Evolutionary conservation across 1,140 invertebrate species (phyloP).

Genomic region (Micrasema longulum): DNA sequence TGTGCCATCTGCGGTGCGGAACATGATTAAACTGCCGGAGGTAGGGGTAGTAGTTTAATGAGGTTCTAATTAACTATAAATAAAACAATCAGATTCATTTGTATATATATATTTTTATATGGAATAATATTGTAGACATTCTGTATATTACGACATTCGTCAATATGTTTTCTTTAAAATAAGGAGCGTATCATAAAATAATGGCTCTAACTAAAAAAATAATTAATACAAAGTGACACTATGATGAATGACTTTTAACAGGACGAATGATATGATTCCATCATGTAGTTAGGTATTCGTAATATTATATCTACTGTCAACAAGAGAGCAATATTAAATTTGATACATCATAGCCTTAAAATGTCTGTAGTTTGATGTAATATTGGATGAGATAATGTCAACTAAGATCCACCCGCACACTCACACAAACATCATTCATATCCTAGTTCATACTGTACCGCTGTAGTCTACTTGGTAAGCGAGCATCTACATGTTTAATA

Average conservation of each 20-base stretch:
- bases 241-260: slow-evolving; percentile 56
- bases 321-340: slow-evolving; percentile 44
- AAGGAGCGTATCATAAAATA: slow-evolving; percentile 46
- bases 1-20: too few relatives aligned
- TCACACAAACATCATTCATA: too few relatives aligned
- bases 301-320: slow-evolving; percentile 52
- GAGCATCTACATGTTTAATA: slow-evolving; percentile 48
- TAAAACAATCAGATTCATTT: slow-evolving; percentile 26
- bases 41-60: too few relatives aligned
- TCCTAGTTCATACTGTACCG: slow-evolving; percentile 4
- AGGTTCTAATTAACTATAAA: too few relatives aligned
- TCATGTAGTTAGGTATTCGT: too few relatives aligned
- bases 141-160: slow-evolving; percentile 47
- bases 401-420: slow-evolving; percentile 3
- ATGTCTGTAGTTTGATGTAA: slow-evolving; percentile 13
- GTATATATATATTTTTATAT: slow-evolving; percentile 52
- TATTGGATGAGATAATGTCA: slow-evolving; percentile 31
- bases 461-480: slow-evolving; percentile 39
- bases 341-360: slow-evolving; percentile 20
- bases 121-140: slow-evolving; percentile 52
- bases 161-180: slow-evolving; percentile 46
- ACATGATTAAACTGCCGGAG: too few relatives aligned
- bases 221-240: slow-evolving; percentile 48
- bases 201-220: slow-evolving; percentile 40
- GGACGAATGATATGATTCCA: slow-evolving; percentile 64